Evolutionary conservation across 1,140 invertebrate species (phyloP).

Genomic region (Drosophila bocki): DNA sequence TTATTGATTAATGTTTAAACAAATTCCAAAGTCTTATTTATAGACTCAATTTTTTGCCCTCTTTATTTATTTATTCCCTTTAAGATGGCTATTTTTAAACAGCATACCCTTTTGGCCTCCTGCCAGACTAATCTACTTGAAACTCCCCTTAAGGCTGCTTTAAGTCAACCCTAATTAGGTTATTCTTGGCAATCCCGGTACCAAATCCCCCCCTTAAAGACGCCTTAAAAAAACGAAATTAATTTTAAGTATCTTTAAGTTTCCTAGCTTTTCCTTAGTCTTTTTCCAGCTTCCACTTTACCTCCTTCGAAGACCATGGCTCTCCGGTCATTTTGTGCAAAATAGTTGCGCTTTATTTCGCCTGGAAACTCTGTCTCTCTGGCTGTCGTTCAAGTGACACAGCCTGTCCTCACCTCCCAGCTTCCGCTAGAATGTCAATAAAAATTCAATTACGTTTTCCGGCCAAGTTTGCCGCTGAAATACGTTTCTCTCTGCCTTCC

Average conservation of each 20-base stretch:
- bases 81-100: not conserved
- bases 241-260: conserved; percentile 56
- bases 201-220: conserved; percentile 6
- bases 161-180: conserved; percentile 36
- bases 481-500: conserved; percentile 35
- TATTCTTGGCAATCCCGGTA: conserved; percentile 19
- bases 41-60: rapidly evolving
- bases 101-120: not conserved
- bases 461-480: conserved; percentile 45
- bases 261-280: conserved; percentile 15
- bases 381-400: conserved; percentile 27
- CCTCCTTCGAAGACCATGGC: not conserved
- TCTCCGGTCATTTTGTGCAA: conserved; percentile 48
- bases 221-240: conserved; percentile 53
- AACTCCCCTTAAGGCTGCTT: not conserved
- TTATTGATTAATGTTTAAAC: too few relatives aligned
- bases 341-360: conserved; percentile 59
- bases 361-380: conserved; percentile 18
- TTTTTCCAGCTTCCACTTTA: conserved; percentile 10
- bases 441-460: conserved; percentile 79
- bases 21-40: not conserved
- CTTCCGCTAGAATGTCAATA: conserved; percentile 72
- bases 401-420: conserved; percentile 11
- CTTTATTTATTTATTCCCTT: not conserved
- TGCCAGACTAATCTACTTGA: conserved; percentile 26